A percentile compares a stretch with the other conserved stretches of the same genome.
Evolutionary conservation across 2,113 vertebrate genomes (phyloP).

Genomic region (Atlantisia rogersi): DNA sequence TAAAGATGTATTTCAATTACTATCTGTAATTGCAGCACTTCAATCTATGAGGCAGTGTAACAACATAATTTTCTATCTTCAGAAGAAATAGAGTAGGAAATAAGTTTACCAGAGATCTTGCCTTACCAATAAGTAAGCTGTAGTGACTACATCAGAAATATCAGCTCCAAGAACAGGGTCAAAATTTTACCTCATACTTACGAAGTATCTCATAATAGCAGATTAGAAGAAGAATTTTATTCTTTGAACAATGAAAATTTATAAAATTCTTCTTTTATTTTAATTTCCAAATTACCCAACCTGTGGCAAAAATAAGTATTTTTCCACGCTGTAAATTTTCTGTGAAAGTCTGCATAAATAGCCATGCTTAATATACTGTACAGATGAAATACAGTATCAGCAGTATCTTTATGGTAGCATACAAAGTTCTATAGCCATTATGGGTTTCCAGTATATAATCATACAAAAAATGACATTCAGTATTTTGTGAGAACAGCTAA

Average conservation of each 20-base stretch:
- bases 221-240: neutral
- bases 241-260: neutral
- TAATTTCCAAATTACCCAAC: neutral
- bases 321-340: neutral
- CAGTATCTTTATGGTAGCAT: neutral
- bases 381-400: neutral
- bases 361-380: neutral
- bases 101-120: neutral
- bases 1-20: neutral
- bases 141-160: neutral
- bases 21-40: neutral
- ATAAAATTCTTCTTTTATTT: neutral
- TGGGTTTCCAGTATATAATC: neutral
- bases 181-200: neutral
- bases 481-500: neutral
- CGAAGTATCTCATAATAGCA: neutral
- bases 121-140: neutral
- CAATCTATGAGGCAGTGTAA: neutral
- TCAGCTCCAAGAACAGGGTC: neutral
- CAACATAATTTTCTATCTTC: neutral
- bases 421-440: neutral
- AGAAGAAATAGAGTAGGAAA: slow-evolving; percentile 13
- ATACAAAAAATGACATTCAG: neutral
- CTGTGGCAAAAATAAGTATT: neutral
- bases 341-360: slow-evolving; percentile 11